A percentile compares a stretch with the other conserved stretches of the same genome.
phyloP scores from a whole-genome alignment of 1,140 invertebrate species.

The Papilio glaucus region DNA sequence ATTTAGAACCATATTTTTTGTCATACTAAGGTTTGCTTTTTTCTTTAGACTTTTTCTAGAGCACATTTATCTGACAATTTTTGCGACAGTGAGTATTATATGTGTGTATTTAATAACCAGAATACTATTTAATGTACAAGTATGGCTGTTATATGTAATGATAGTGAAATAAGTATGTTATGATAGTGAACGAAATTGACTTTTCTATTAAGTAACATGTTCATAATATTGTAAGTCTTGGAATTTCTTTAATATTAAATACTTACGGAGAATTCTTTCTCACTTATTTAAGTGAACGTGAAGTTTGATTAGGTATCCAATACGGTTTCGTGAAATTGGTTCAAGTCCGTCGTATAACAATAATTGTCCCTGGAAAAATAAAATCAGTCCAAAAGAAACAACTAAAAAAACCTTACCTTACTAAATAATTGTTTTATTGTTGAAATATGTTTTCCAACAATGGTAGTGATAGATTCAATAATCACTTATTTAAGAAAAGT shows the following conservation, averaged over 20 bases:
- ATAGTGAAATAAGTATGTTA: too few relatives aligned
- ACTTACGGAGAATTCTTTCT: too few relatives aligned
- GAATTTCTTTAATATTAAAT: neutral
- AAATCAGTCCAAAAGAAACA: neutral
- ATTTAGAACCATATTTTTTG: conserved; percentile 14
- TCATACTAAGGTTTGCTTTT: neutral
- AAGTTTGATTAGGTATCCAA: neutral
- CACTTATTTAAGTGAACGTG: neutral
- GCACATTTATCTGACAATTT: too few relatives aligned
- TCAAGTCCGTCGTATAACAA: neutral
- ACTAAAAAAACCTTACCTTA: neutral
- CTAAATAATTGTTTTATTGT: neutral
- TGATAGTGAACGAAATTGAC: too few relatives aligned
- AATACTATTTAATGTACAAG: too few relatives aligned
- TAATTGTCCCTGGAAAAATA: neutral
- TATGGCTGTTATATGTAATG: too few relatives aligned
- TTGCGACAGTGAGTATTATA: too few relatives aligned
- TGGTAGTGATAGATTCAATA: too few relatives aligned
- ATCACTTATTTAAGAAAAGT: too few relatives aligned
- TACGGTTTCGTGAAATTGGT: neutral
- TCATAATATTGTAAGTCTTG: too few relatives aligned
- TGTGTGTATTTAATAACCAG: too few relatives aligned
- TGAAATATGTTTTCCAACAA: neutral
- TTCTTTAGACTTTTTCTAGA: neutral
- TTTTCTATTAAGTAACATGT: too few relatives aligned